Percentiles rank a stretch among this genome's conserved stretches.
phyloP scores from a whole-genome alignment of 1,140 invertebrate species.

The Lysiphlebus fabarum region DNA sequence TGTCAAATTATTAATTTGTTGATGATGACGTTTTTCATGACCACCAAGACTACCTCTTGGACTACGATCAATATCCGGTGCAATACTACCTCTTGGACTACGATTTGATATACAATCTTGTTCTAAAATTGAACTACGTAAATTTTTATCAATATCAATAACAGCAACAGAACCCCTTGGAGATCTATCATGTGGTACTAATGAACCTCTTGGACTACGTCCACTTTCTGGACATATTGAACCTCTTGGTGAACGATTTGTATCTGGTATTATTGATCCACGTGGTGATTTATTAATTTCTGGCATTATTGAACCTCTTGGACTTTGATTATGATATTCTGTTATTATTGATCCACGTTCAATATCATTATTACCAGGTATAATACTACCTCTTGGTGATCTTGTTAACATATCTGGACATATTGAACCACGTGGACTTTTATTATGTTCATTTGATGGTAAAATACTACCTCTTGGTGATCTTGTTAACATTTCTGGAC shows the following conservation, averaged over 20 bases:
- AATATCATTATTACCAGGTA: conserved; percentile 18
- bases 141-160: conserved; percentile 50
- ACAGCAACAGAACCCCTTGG: conserved; percentile 55
- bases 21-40: conserved; percentile 55
- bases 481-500: conserved; percentile 50
- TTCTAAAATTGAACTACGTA: conserved; percentile 56
- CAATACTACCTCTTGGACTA: conserved; percentile 63
- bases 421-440: conserved; percentile 36
- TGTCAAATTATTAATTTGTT: conserved; percentile 49
- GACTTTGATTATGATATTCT: conserved; percentile 50
- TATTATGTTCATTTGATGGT: conserved; percentile 41
- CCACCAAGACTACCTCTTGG: conserved; percentile 53
- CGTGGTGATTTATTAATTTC: conserved; percentile 55
- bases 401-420: conserved; percentile 41
- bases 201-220: conserved; percentile 62
- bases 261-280: conserved; percentile 59
- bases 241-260: conserved; percentile 60
- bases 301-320: conserved; percentile 59
- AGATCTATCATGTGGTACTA: conserved; percentile 54
- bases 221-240: conserved; percentile 52
- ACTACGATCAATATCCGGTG: conserved; percentile 54
- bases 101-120: conserved; percentile 49
- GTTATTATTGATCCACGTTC: conserved; percentile 32
- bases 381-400: conserved; percentile 43
- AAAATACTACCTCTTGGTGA: conserved; percentile 60